Percentiles rank a stretch among this genome's conserved stretches.
Evolutionary conservation across 1,140 invertebrate species (phyloP).

Genomic region (Drosophila sucinea): DNA sequence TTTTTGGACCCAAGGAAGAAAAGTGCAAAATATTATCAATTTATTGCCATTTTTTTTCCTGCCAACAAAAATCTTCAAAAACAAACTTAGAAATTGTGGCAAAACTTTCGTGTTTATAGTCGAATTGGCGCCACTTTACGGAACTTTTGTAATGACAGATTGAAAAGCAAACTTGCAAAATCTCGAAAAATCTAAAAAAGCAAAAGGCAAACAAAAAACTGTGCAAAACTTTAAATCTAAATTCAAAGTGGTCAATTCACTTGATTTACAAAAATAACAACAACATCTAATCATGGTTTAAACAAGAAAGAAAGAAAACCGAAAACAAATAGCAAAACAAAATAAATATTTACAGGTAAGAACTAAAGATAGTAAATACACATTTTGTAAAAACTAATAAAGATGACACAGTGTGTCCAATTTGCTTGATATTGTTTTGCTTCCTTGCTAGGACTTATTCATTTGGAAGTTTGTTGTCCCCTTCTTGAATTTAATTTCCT

Average conservation of each 20-base stretch:
- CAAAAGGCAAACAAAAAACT: not conserved
- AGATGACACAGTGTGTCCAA: not conserved
- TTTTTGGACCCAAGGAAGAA: not conserved
- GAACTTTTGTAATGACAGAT: constrained; percentile 6
- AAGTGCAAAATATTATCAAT: not conserved
- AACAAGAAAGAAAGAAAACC: not conserved
- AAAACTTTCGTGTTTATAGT: not conserved
- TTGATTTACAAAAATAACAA: not conserved
- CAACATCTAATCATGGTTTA: not conserved
- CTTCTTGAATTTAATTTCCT: not conserved
- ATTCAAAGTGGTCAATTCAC: not conserved
- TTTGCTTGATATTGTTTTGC: not conserved
- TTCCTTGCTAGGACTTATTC: not conserved
- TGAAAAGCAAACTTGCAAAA: constrained; percentile 3
- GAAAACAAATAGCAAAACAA: not conserved
- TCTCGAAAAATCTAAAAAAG: constrained; percentile 2
- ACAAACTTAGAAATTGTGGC: not conserved
- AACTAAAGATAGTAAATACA: not conserved
- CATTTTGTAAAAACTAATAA: not conserved
- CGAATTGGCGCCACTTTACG: not conserved
- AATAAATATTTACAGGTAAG: not conserved
- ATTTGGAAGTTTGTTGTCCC: constrained; percentile 11
- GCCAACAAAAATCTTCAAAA: not conserved
- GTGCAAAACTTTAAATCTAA: constrained; percentile 1
- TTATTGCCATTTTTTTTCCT: not conserved